Base-by-base conservation (phyloP, 2,113 vertebrate species). In the Enhydra lutris region DNA sequence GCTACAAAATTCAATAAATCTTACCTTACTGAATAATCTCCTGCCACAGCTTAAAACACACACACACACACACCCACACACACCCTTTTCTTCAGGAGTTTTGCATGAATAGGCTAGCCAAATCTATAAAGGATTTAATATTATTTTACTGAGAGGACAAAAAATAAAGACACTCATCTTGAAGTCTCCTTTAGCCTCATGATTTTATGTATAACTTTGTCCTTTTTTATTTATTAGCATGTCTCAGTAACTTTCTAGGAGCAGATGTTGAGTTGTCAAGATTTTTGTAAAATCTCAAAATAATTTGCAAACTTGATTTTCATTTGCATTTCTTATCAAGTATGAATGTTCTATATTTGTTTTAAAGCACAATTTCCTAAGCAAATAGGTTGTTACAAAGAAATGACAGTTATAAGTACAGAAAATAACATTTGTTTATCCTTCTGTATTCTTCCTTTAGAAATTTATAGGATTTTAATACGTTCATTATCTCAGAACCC, bases 231-330 rank as follows among this genome's bases (percentile, higher is more conserved):
- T 96, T 94, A 89, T 97, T 86, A 92, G 36, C n/a, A 93, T 69
- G 57, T 84, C 57, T 96, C 11, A 91, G 63, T 74, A 97, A 96
- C 85, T 93, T 97, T 89, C 76, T 69, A 95, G 26, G 79, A 93
- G 36, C 69, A 78, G 42, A 95, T 78, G 71, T 94, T 96, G 76
- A 94, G 84, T 90, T 96, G 18, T 88, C 12, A 92, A 20, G 80
- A 93, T 69, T 95, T 86, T 85, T 92, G 59, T 80, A 76, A 92
- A 91, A 31, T 76, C 63, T 95, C 76, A 91, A 88, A 94, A 91
- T 80, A 87, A 97, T 93, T 96, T 96, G 47, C 34, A 91, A 91
- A 80, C 57, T 47, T 85, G 26, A 87, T 69, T 92, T 63, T 57
- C 42, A 85, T 95, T 85, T 91, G 31, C 71, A 84, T 87, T 91